A percentile compares a stretch with the other conserved stretches of the same genome.
phyloP scores from a whole-genome alignment of 2,888 invertebrate species.

The Schizaphis graminum region DNA sequence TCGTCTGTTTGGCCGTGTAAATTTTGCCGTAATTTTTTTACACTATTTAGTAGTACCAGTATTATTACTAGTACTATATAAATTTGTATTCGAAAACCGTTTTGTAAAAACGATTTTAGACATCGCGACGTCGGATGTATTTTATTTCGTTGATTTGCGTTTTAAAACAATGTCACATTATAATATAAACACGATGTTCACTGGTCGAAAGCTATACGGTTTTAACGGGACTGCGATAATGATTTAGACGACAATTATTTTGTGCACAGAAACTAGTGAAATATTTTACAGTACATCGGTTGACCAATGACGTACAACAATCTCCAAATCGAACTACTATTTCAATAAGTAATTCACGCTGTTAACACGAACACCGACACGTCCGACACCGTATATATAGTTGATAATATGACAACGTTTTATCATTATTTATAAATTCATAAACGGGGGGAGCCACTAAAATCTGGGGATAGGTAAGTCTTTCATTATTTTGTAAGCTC shows the following conservation, averaged over 20 bases:
- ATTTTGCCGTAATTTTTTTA: not conserved
- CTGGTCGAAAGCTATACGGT: not conserved
- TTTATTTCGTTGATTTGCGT: not conserved
- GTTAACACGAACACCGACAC: not conserved
- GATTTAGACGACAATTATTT: not conserved
- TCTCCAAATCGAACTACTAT: not conserved
- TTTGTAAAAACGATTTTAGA: not conserved
- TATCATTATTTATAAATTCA: not conserved
- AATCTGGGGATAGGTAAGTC: not conserved
- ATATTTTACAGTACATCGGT: not conserved
- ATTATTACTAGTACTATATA: not conserved
- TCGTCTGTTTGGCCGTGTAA: not conserved
- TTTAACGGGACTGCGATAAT: not conserved
- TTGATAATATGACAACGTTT: too few relatives aligned
- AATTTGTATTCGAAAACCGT: not conserved
- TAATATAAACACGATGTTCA: not conserved
- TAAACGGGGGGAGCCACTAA: not conserved
- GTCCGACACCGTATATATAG: not conserved
- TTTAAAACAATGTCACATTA: too few relatives aligned
- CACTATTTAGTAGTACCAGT: not conserved
- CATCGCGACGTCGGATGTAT: not conserved
- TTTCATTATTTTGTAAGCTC: not conserved
- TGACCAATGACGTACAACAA: not conserved
- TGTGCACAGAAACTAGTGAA: not conserved
- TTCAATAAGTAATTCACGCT: not conserved